Percentiles rank a stretch among this genome's conserved stretches.
Conservation (phyloP, 2,113 vertebrate genomes). For the Cynoglossus semilaevis region DNA sequence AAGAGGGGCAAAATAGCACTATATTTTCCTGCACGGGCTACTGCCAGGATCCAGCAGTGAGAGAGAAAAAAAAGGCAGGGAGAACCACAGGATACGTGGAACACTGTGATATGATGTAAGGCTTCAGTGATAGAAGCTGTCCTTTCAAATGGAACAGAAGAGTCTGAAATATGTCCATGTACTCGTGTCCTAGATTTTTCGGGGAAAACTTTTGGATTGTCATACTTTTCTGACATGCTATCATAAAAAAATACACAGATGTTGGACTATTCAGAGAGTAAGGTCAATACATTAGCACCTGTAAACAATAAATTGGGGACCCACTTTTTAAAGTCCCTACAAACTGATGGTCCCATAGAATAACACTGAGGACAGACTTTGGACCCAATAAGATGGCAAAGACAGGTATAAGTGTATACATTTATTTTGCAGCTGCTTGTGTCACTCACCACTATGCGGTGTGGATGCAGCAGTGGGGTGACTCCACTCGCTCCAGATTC, state of each 20-base stretch:
- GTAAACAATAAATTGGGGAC: too few species aligned
- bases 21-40: neutral
- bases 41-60: conserved; percentile 3
- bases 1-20: neutral
- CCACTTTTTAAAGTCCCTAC: too few species aligned
- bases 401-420: too few species aligned
- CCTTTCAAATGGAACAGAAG: conserved; percentile 14
- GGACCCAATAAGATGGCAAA: too few species aligned
- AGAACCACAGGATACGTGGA: conserved; percentile 6
- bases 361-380: too few species aligned
- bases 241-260: too few species aligned
- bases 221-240: too few species aligned
- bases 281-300: too few species aligned
- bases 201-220: too few species aligned
- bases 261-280: too few species aligned
- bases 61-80: neutral
- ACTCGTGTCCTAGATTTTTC: too few species aligned
- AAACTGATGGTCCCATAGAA: too few species aligned
- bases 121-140: conserved; percentile 7
- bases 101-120: conserved; percentile 6
- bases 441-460: conserved; percentile 87
- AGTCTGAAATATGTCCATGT: neutral
- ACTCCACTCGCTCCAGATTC: conserved; percentile 98
- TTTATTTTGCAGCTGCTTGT: neutral
- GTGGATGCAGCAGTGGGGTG: conserved; percentile 94